A percentile compares a stretch with the other conserved stretches of the same genome.
phyloP scores from a whole-genome alignment of 92 coral and sea anemone species.

The Epizoanthus rinbou region DNA sequence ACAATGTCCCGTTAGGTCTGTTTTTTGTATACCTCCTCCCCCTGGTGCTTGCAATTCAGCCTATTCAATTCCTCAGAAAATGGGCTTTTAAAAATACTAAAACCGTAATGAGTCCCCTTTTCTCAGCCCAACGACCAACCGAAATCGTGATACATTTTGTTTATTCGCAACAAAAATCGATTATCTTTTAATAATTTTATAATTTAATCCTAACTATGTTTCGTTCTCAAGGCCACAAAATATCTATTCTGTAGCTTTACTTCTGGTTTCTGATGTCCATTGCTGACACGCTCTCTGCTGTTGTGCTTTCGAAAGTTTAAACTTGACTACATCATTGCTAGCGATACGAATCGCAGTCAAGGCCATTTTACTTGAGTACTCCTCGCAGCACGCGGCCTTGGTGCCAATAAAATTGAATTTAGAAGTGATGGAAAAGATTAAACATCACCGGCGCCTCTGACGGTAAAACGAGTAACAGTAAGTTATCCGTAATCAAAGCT shows the following conservation, averaged over 20 bases:
- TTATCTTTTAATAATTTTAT: not conserved
- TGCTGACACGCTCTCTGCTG: not conserved
- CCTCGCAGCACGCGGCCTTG: not conserved
- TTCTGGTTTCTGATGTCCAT: not conserved
- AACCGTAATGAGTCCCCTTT: too few relatives aligned
- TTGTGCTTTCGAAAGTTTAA: not conserved
- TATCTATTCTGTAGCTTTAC: not conserved
- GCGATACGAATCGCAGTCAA: not conserved
- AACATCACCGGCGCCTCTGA: not conserved
- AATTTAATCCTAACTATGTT: not conserved
- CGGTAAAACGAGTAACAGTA: not conserved
- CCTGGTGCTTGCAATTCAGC: too few relatives aligned
- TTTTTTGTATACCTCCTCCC: too few relatives aligned
- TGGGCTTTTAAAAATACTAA: too few relatives aligned
- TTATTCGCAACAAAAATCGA: not conserved
- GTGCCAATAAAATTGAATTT: too few relatives aligned
- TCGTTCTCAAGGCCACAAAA: not conserved
- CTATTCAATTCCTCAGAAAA: too few relatives aligned
- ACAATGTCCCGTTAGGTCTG: too few relatives aligned
- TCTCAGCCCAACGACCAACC: too few relatives aligned
- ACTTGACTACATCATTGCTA: not conserved
- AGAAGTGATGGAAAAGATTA: too few relatives aligned
- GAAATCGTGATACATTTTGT: too few relatives aligned
- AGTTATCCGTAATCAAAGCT: not conserved
- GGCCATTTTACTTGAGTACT: not conserved